Evolutionary conservation across 2,888 invertebrate genomes (phyloP), one percentile per base, ranked within the genome.

Genomic region (Hemithea aestivaria): DNA sequence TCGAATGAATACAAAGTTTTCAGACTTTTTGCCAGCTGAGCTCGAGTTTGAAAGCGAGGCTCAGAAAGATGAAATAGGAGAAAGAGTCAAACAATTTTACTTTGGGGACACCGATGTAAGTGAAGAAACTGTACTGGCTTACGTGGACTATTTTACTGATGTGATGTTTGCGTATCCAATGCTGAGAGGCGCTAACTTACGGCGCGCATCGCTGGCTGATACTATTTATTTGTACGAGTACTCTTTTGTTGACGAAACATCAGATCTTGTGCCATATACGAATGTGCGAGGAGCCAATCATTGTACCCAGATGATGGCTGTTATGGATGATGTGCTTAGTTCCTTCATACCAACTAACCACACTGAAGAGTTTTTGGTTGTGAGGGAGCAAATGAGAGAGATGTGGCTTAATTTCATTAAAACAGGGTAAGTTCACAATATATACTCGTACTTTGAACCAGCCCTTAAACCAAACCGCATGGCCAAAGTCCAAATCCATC

Each of bases 1-100:
- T 2, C 46, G 20, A 35, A 77, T 81, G 72, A 70, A 72, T 53
- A 43, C 59, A n/a, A 66, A 62, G 0, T 76, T 78, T 54, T 59
- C 70, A 0, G 65, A 75, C 9, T 79, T 73, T 33, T 23, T 80
- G 10, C 75, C 79, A 1, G 53, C 43, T 7, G 67, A 79, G 34
- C 49, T 80, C 2, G 39, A 59, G 25, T 72, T 72, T 47, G 36
- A 51, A 2, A 56, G 21, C 30, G 43, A 53, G 2, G 29, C 48
- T 11, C 53, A 73, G 36, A 71, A 45, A 40, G 52, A 66, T 34
- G 28, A 49, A 32, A 45, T 74, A 3, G 57, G 62, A 1, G 32
- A 55, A 9, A 20, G 40, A 29, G 33, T 73, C 0, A 75, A 71
- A 42, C 30, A 61, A 25, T 66, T 66, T 40, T 66, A 67, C 28